Percentiles rank a stretch among this genome's conserved stretches.
Conservation (phyloP, 2,888 invertebrate species). For the Biston betularia region DNA sequence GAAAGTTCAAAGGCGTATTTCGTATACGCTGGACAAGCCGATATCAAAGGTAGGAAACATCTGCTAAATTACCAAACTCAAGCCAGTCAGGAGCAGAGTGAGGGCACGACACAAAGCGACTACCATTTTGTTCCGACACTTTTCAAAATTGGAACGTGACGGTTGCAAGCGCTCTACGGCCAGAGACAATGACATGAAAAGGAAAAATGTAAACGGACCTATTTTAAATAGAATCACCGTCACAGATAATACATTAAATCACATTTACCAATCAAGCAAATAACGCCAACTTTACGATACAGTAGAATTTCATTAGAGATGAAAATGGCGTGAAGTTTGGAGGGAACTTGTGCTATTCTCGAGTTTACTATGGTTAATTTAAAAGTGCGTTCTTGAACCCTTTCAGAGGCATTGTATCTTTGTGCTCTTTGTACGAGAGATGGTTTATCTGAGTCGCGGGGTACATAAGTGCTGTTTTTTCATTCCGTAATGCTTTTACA, state of each 20-base stretch:
- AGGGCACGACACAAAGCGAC: constrained; percentile 79
- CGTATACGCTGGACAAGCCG: constrained; percentile 43
- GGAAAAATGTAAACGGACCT: constrained; percentile 86
- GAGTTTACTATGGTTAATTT: constrained; percentile 76
- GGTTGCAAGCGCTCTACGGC: constrained; percentile 83
- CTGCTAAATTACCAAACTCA: constrained; percentile 82
- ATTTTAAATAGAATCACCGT: constrained; percentile 80
- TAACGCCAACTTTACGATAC: constrained; percentile 46
- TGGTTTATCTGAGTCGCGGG: constrained; percentile 85
- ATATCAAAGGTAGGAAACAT: constrained; percentile 78
- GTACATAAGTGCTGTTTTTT: constrained; percentile 87
- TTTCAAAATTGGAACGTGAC: constrained; percentile 87
- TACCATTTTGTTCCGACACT: constrained; percentile 86
- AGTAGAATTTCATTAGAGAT: constrained; percentile 48
- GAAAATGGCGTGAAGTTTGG: constrained; percentile 56
- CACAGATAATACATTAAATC: constrained; percentile 75
- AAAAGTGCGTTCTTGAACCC: constrained; percentile 87
- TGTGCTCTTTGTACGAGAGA: constrained; percentile 85
- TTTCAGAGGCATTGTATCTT: constrained; percentile 87
- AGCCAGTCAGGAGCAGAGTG: constrained; percentile 55
- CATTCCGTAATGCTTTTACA: constrained; percentile 87
- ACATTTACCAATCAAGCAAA: constrained; percentile 56
- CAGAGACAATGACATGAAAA: constrained; percentile 86
- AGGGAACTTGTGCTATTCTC: constrained; percentile 62
- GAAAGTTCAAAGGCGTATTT: constrained; percentile 40